A percentile compares a stretch with the other conserved stretches of the same genome.
phyloP scores from a whole-genome alignment of 2,113 vertebrate species.

The Laterallus jamaicensis region DNA sequence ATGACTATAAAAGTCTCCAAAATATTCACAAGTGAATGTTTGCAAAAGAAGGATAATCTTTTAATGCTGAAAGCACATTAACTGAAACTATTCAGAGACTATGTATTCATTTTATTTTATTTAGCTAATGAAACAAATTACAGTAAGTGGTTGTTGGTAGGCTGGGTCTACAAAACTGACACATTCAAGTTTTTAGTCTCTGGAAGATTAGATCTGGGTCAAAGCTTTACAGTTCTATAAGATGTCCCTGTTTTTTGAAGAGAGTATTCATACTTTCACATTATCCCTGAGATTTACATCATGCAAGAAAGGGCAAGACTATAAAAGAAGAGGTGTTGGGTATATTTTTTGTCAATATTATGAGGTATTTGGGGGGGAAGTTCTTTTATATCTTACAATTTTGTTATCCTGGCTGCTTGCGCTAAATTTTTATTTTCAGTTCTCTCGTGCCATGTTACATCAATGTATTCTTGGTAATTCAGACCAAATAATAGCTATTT shows the following conservation, averaged over 20 bases:
- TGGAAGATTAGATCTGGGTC: background rate
- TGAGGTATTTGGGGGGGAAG: rapidly evolving
- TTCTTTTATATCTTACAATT: background rate
- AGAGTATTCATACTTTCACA: background rate
- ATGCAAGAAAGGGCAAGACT: background rate
- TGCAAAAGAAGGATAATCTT: background rate
- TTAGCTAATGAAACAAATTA: background rate
- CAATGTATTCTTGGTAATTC: background rate
- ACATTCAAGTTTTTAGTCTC: background rate
- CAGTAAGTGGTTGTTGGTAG: background rate
- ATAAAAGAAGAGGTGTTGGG: background rate
- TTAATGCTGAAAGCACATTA: background rate
- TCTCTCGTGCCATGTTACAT: background rate
- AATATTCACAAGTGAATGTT: background rate
- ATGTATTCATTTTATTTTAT: background rate
- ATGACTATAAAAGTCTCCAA: background rate
- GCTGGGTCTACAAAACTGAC: background rate
- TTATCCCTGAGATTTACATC: background rate
- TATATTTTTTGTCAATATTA: background rate
- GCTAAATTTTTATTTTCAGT: background rate
- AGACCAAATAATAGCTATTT: background rate
- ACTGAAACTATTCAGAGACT: background rate
- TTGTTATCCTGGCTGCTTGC: background rate
- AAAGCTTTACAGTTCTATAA: background rate
- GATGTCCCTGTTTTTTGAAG: background rate